Conservation (phyloP, 2,797 vertebrate species). For the Alcedo atthis region DNA sequence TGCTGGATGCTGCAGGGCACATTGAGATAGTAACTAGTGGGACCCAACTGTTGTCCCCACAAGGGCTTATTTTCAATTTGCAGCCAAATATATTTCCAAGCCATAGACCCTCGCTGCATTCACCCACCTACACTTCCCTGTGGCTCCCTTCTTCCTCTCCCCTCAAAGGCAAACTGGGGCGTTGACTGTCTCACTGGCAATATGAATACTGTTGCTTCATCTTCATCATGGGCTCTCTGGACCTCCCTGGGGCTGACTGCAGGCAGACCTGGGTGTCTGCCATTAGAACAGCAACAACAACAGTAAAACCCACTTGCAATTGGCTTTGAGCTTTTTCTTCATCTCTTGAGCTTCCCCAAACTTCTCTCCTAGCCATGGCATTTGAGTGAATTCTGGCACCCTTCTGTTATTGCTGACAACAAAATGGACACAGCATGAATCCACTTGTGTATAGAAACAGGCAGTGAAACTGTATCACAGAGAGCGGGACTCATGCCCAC, state of each 20-base stretch:
- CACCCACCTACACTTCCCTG: conserved; percentile 37
- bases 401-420: conserved; percentile 27
- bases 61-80: conserved; percentile 77
- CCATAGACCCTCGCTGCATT: conserved; percentile 68
- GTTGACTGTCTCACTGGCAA: conserved; percentile 52
- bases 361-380: conserved; percentile 25
- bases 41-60: conserved; percentile 66
- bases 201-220: conserved; percentile 39
- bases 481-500: neutral
- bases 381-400: conserved; percentile 52
- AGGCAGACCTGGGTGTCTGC: conserved; percentile 31
- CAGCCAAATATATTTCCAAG: conserved; percentile 78
- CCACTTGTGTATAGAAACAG: conserved; percentile 17
- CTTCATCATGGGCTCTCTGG: conserved; percentile 4
- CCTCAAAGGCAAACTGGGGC: conserved; percentile 43
- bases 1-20: conserved; percentile 72
- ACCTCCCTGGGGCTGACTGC: conserved; percentile 28
- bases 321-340: conserved; percentile 29
- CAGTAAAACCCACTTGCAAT: neutral
- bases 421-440: conserved; percentile 27
- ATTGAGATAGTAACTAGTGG: conserved; percentile 70
- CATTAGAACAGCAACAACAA: neutral
- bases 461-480: neutral
- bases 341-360: neutral
- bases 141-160: conserved; percentile 9